A percentile compares a stretch with the other conserved stretches of the same genome.
Conservation (phyloP, 2,888 invertebrate species). For the Lagria hirta region DNA sequence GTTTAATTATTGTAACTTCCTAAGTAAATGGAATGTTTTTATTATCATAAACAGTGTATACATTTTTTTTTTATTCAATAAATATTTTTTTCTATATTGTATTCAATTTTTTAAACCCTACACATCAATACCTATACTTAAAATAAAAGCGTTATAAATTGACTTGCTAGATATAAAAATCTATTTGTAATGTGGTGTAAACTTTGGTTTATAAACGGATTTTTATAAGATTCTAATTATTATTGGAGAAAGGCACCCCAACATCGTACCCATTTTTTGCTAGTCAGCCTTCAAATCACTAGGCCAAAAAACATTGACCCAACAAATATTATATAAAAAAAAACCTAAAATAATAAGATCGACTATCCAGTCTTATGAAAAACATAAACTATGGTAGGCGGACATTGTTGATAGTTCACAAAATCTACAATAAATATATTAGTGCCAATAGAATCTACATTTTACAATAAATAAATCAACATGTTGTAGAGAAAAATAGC, state of each 20-base stretch:
- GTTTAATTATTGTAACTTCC: slow-evolving; percentile 11
- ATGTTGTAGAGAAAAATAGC: neutral
- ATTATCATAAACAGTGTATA: slow-evolving; percentile 12
- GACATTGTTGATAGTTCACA: neutral
- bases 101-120: no score
- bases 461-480: neutral
- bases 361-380: slow-evolving; percentile 7
- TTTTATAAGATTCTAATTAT: slow-evolving; percentile 6
- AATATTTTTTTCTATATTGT: slow-evolving; percentile 6
- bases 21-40: slow-evolving; percentile 21
- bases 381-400: neutral
- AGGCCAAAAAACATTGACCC: neutral
- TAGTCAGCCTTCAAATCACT: slow-evolving; percentile 10
- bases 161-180: slow-evolving; percentile 14
- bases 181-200: slow-evolving; percentile 6
- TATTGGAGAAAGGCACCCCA: slow-evolving; percentile 12
- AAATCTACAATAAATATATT: neutral
- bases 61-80: slow-evolving; percentile 17
- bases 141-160: slow-evolving; percentile 21
- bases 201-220: slow-evolving; percentile 18
- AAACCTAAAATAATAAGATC: slow-evolving; percentile 4
- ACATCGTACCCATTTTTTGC: slow-evolving; percentile 6
- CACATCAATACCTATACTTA: slow-evolving; percentile 10
- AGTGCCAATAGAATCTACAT: neutral
- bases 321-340: neutral